These are phyloP conservation scores for Gryllus bimaculatus DNA, from an alignment of 1,140 invertebrate genomes.

Conservation along the genomic window DNA sequence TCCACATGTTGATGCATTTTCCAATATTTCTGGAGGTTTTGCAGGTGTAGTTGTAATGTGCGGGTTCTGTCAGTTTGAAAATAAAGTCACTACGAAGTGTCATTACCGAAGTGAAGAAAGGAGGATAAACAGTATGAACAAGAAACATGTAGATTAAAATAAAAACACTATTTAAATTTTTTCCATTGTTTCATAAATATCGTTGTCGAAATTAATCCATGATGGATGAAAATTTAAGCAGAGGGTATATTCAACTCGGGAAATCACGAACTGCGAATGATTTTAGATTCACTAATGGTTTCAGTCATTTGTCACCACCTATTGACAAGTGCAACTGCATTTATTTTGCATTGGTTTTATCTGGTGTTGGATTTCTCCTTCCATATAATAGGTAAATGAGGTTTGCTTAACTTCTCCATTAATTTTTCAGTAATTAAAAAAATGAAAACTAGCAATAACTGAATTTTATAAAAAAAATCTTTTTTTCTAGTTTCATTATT, in stretches of 20 bases:
- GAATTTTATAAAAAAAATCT: background rate
- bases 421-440: background rate
- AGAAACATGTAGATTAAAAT: background rate
- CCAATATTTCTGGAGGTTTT: no score
- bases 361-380: constrained; percentile 80
- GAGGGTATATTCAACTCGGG: constrained; percentile 53
- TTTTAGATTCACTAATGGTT: constrained; percentile 42
- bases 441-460: background rate
- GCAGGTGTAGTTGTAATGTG: background rate
- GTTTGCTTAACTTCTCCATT: background rate
- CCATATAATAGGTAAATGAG: constrained; percentile 73
- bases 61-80: background rate
- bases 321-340: constrained; percentile 67
- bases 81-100: background rate
- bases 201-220: background rate
- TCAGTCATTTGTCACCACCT: constrained; percentile 51
- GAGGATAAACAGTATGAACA: background rate
- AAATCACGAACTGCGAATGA: constrained; percentile 43
- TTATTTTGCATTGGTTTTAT: constrained; percentile 68
- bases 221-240: constrained; percentile 57
- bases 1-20: no score
- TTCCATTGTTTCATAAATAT: background rate
- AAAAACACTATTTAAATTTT: background rate
- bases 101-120: background rate
- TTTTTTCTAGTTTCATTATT: constrained; percentile 65